Percentiles rank a stretch among this genome's conserved stretches.
Conservation (phyloP, 2,797 vertebrate genomes). For the Aldrovandia affinis region DNA sequence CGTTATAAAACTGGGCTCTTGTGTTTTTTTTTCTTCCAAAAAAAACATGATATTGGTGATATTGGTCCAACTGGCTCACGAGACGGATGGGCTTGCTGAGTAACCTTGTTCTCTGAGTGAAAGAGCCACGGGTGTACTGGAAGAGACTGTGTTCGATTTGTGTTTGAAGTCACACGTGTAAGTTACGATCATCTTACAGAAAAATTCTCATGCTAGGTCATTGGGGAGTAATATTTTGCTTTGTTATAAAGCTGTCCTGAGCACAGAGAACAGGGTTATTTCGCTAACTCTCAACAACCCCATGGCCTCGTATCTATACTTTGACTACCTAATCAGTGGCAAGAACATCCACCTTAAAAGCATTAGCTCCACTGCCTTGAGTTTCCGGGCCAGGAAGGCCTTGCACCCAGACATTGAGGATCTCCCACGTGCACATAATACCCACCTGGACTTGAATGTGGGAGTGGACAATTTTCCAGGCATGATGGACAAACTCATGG, state of each 20-base stretch:
- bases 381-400: background rate
- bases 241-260: background rate
- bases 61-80: background rate
- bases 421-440: no score
- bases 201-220: no score
- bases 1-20: background rate
- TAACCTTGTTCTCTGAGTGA: background rate
- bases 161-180: background rate
- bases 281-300: background rate
- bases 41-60: background rate
- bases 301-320: background rate
- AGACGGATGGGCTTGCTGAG: background rate
- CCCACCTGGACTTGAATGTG: no score
- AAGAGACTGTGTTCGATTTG: background rate
- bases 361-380: background rate
- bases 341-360: slow-evolving; percentile 6
- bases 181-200: background rate
- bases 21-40: background rate
- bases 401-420: no score
- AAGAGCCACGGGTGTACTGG: background rate
- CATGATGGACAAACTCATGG: no score
- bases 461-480: no score
- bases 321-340: background rate
- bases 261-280: no score
- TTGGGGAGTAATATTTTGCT: background rate